Base-by-base conservation (phyloP, 2,797 vertebrate species). In the Sebastes nivosus region DNA sequence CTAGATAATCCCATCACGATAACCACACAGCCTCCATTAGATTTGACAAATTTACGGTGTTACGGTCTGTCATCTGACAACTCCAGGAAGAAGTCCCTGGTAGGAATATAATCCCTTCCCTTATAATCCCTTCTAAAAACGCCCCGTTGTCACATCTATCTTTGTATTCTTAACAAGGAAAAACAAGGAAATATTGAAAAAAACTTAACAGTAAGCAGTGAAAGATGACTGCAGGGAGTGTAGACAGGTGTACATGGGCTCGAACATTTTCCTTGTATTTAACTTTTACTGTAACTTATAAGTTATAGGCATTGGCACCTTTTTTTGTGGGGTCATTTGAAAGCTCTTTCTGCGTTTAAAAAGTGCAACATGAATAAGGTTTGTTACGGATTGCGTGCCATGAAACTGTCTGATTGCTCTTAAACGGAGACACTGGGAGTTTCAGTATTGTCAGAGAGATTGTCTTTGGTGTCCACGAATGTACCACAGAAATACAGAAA, bases 391-490 rank as follows among this genome's bases (percentile, higher is more conserved):
- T 24, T 24, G 29, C 34, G 64, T 7, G 27, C n/a, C 42, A 34
- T 74, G 10, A 64, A 73, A 22, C 30, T 9, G 67, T 65, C 30
- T 46, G 55, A 84, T 29, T 57, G 52, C 30, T 55, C 30, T 55
- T 50, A 1, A 55, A 88, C 50, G 78, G 29, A 75, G 25, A 75
- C 63, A 1, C 0, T n/a, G 32, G 22, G 29, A 61, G 27, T 57
- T 57, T 75, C 74, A 63, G 13, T 63, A 50, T 14, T 36, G 10
- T 72, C 6, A 24, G 22, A 46, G 67, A 66, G 68, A 91, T 78
- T 46, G 69, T 90, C 88, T 92, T 89, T 89, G 89, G 89, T 82
- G 87, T 88, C 61, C 71, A 73, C 22, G 9, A 75, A 85, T 25
- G n/a, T 22, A 9, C 81, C 63, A 70, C 60, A 72, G 57, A 65